These are phyloP conservation scores for Gobio gobio DNA, from an alignment of 2,113 vertebrate genomes.

Conservation along the genomic window DNA sequence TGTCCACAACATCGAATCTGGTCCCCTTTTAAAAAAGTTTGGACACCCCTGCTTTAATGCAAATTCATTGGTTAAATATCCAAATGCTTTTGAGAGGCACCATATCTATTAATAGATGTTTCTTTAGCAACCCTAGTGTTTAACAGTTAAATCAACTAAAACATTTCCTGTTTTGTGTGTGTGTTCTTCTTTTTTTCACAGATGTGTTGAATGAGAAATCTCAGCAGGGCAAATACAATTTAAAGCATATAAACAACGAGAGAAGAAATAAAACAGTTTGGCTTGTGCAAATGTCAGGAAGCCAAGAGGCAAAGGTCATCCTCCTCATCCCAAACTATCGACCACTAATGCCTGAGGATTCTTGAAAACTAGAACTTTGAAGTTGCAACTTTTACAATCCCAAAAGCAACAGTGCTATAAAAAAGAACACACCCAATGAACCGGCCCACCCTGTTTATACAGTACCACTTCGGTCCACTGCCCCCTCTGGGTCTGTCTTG, in stretches of 20 bases:
- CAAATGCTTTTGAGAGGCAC: not conserved
- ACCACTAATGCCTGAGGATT: not conserved
- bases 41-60: not conserved
- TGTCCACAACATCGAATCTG: too few relatives aligned
- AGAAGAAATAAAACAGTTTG: not conserved
- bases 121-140: not conserved
- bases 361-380: not conserved
- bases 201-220: not conserved
- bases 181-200: too few relatives aligned
- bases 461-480: not conserved
- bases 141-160: not conserved
- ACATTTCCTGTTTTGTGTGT: not conserved
- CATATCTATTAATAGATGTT: not conserved
- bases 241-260: not conserved
- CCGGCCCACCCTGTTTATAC: not conserved
- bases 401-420: not conserved
- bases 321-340: not conserved
- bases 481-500: conserved; percentile 24
- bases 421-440: conserved; percentile 4
- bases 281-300: conserved; percentile 19
- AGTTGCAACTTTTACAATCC: not conserved
- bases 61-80: not conserved
- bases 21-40: too few relatives aligned
- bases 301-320: not conserved
- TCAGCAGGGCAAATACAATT: not conserved